Evolutionary conservation across 2,888 invertebrate genomes (phyloP).

Genomic region (Cheilosia pagana): DNA sequence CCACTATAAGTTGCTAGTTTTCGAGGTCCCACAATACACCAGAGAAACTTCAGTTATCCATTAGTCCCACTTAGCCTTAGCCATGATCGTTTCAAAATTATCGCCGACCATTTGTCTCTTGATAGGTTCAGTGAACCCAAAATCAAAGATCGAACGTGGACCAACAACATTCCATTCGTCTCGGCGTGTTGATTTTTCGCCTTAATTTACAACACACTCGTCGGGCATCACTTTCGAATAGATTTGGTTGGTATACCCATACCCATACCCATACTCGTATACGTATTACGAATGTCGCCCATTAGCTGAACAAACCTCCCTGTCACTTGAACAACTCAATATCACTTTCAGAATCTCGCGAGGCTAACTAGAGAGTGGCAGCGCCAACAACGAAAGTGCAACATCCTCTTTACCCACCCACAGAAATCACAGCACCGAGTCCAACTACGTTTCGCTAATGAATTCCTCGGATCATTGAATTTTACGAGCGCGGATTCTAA

Average conservation of each 20-base stretch:
- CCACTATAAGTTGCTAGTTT: no score
- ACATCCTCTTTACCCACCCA: slow-evolving; percentile 43
- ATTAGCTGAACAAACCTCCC: slow-evolving; percentile 63
- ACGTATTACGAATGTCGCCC: slow-evolving; percentile 29
- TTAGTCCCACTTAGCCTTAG: no score
- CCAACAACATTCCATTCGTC: not conserved
- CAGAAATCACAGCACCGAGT: slow-evolving; percentile 27
- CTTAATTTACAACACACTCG: slow-evolving; percentile 56
- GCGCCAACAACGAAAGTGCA: slow-evolving; percentile 41
- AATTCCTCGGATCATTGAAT: slow-evolving; percentile 72
- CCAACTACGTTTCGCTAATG: slow-evolving; percentile 51
- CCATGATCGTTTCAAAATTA: no score
- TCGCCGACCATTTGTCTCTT: no score
- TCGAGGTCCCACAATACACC: no score
- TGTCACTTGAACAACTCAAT: slow-evolving; percentile 68
- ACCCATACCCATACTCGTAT: no score
- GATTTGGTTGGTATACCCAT: no score
- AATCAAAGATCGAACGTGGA: no score
- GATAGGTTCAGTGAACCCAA: not conserved
- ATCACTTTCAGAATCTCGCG: slow-evolving; percentile 68
- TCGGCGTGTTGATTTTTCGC: not conserved
- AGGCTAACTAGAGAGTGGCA: slow-evolving; percentile 19
- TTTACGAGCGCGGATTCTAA: slow-evolving; percentile 59
- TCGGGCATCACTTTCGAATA: slow-evolving; percentile 23
- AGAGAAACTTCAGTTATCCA: no score